phyloP scores from a whole-genome alignment of 2,888 invertebrate species.

The Heliconius erato region DNA sequence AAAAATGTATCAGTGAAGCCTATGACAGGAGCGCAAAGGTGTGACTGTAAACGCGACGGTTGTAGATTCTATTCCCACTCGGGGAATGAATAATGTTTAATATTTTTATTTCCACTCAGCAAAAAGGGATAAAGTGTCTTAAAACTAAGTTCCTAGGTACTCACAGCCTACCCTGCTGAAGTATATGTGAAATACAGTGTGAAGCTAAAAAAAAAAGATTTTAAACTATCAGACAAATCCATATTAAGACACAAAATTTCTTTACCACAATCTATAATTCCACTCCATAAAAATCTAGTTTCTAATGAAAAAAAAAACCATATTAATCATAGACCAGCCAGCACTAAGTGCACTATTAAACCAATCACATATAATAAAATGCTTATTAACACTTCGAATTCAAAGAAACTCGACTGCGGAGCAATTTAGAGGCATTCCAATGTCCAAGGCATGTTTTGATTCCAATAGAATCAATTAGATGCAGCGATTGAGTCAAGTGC shows the following conservation, averaged over 20 bases:
- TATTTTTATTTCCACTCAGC: no score
- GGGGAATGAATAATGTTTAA: no score
- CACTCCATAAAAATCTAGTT: neutral
- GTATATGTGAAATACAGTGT: neutral
- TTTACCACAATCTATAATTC: neutral
- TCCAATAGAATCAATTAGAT: slow-evolving; percentile 57
- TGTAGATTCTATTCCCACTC: no score
- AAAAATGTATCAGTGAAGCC: no score
- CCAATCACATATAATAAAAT: slow-evolving; percentile 29
- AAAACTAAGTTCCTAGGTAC: no score
- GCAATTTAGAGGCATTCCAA: slow-evolving; percentile 47
- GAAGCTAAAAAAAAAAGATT: neutral
- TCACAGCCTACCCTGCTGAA: no score
- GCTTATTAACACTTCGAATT: slow-evolving; percentile 30
- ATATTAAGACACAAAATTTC: neutral
- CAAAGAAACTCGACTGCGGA: slow-evolving; percentile 29
- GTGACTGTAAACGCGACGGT: no score
- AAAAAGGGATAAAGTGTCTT: no score
- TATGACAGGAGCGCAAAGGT: no score
- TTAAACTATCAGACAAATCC: neutral
- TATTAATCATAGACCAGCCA: neutral
- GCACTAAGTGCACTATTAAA: slow-evolving; percentile 8
- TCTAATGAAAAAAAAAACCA: neutral
- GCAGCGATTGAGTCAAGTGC: slow-evolving; percentile 53
- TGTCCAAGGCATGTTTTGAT: slow-evolving; percentile 42